phyloP scores from a whole-genome alignment of 2,797 vertebrate species.

The Sebastes trivittatus region DNA sequence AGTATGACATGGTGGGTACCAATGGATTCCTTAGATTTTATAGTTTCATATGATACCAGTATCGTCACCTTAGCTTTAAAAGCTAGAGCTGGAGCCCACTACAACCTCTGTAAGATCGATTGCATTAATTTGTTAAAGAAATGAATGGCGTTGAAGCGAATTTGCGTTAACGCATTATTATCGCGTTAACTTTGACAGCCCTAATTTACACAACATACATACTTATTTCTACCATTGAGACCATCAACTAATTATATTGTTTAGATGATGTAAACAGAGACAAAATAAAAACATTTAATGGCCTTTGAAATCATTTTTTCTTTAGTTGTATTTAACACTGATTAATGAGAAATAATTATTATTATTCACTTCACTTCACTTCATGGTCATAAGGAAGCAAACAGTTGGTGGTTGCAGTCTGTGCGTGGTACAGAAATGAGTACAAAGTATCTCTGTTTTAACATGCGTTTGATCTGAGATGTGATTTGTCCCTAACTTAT shows the following conservation, averaged over 20 bases:
- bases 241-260: background rate
- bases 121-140: too few relatives aligned
- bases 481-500: background rate
- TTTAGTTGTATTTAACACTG: background rate
- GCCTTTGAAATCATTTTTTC: background rate
- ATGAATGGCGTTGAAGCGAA: too few relatives aligned
- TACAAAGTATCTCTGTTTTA: background rate
- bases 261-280: background rate
- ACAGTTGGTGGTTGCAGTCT: background rate
- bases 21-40: too few relatives aligned
- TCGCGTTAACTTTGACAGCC: too few relatives aligned
- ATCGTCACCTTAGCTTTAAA: too few relatives aligned
- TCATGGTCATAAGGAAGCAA: background rate
- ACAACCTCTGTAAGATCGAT: rapidly evolving
- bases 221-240: background rate
- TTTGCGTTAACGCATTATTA: too few relatives aligned
- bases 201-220: background rate
- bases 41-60: too few relatives aligned
- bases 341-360: background rate
- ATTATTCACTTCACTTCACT: background rate
- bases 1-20: too few relatives aligned
- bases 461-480: background rate
- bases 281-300: background rate
- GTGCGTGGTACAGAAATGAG: background rate
- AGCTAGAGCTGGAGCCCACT: too few relatives aligned